Base-by-base conservation (phyloP, 2,113 vertebrate genomes). In the Malurus melanocephalus region DNA sequence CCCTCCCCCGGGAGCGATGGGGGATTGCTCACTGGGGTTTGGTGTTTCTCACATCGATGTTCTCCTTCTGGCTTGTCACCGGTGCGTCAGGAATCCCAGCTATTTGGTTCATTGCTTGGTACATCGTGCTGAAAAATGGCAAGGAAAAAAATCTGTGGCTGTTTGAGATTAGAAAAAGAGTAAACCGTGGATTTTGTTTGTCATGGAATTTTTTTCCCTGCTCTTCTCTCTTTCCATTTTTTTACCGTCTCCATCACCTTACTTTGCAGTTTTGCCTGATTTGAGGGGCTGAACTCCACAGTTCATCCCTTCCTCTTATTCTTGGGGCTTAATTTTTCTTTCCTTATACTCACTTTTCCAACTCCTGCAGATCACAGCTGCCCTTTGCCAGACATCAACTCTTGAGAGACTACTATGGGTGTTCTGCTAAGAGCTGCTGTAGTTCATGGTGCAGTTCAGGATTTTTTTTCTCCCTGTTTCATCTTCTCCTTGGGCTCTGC, bases 71-170 rank as follows among this genome's bases (percentile, higher is more conserved):
- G 60, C 61, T 83, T 55, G 43, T 66, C 75, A 80, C 11, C 75
- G 82, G 85, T 75, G 87, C 91, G 80, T 91, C 92, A 94, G 90
- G 53, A 86, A 89, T 91, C 73, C 56, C 80, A 89, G 76, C 60
- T 80, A 6, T 46, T 77, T 3, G 10, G 27, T 71, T 93, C 56
- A 19, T 77, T 80, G 72, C 92, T 83, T 77, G 65, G 65, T 64
- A 89, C 76, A 77, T 88, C 48, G 26, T 45, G 80, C 73, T 85
- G 80, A 94, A 93, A 85, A 80, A 64, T 28, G 52, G 57, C 27
- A 45, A 60, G 80, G 40, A 13, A 76, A 91, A 82, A 85, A 7
- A 11, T 38, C 4, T 38, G 19, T 60, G 80, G 10, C 56, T 59
- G 11, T 30, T 64, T 19, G 56, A 71, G 35, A 59, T 46, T 23